Evolutionary conservation across 1,140 invertebrate species (phyloP).

Genomic region (Formica selysi): DNA sequence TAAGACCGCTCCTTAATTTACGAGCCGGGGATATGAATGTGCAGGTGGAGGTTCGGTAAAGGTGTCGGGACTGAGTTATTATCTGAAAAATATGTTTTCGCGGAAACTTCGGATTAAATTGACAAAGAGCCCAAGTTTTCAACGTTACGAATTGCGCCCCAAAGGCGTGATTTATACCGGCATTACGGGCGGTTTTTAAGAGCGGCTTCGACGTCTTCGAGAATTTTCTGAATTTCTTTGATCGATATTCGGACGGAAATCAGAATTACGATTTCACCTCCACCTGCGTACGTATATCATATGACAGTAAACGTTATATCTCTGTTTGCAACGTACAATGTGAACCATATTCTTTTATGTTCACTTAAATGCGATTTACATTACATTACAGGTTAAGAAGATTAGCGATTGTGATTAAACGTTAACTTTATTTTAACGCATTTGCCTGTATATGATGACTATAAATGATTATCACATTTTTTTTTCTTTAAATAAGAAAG

Average conservation of each 20-base stretch:
- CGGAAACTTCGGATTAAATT: slow-evolving; percentile 76
- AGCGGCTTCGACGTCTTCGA: slow-evolving; percentile 50
- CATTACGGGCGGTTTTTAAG: slow-evolving; percentile 69
- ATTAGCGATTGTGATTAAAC: slow-evolving; percentile 6
- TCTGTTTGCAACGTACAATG: background rate
- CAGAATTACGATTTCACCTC: slow-evolving; percentile 21
- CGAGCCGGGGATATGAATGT: slow-evolving; percentile 75
- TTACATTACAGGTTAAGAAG: background rate
- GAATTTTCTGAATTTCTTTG: slow-evolving; percentile 40
- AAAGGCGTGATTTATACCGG: slow-evolving; percentile 71
- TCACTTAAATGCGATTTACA: background rate
- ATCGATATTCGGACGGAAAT: slow-evolving; percentile 46
- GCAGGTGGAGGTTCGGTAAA: slow-evolving; percentile 72
- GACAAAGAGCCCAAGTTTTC: slow-evolving; percentile 77
- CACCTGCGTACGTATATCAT: slow-evolving; percentile 2
- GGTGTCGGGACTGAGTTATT: slow-evolving; percentile 75
- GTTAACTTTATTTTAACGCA: slow-evolving; percentile 22
- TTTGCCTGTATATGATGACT: background rate
- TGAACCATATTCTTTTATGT: background rate
- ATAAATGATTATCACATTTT: background rate
- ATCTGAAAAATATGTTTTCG: slow-evolving; percentile 78
- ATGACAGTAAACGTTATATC: background rate
- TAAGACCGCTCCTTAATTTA: slow-evolving; percentile 76
- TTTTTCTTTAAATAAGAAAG: slow-evolving; percentile 1
- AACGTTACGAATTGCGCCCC: slow-evolving; percentile 69